Evolutionary conservation across 2,113 vertebrate genomes (phyloP).

Genomic region (Galeopterus variegatus): DNA sequence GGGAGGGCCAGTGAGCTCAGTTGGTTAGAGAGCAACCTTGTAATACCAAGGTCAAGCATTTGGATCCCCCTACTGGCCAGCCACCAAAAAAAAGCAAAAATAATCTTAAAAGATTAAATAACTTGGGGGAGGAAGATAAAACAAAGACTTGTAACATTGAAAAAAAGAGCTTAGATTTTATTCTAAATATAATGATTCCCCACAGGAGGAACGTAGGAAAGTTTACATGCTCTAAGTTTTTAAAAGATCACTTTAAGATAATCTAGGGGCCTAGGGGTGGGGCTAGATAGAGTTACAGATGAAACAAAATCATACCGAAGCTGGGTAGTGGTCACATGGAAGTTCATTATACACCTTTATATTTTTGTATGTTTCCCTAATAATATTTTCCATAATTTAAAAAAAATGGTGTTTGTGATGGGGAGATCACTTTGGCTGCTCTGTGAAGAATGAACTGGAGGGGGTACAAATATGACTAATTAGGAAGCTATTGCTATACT

Average conservation of each 20-base stretch:
- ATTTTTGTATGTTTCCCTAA: background rate
- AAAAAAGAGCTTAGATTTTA: background rate
- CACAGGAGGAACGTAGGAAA: background rate
- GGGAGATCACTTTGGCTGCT: background rate
- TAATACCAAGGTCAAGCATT: no score
- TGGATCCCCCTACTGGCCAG: no score
- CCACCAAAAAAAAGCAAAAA: no score
- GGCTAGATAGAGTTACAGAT: background rate
- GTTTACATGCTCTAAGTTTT: background rate
- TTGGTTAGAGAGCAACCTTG: no score
- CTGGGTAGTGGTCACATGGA: background rate
- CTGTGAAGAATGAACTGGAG: background rate
- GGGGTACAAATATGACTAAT: background rate
- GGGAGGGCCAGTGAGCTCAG: no score
- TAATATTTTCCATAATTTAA: constrained; percentile 2
- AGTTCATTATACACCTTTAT: background rate
- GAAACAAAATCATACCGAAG: background rate
- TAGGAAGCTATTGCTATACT: background rate
- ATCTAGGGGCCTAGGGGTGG: background rate
- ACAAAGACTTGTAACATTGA: no score
- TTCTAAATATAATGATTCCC: background rate
- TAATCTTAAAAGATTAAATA: no score
- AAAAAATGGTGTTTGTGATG: background rate
- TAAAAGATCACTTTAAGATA: constrained; percentile 1
- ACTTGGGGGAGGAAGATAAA: no score